Conservation (phyloP, 2,113 vertebrate species). For the Perca schrenkii region DNA sequence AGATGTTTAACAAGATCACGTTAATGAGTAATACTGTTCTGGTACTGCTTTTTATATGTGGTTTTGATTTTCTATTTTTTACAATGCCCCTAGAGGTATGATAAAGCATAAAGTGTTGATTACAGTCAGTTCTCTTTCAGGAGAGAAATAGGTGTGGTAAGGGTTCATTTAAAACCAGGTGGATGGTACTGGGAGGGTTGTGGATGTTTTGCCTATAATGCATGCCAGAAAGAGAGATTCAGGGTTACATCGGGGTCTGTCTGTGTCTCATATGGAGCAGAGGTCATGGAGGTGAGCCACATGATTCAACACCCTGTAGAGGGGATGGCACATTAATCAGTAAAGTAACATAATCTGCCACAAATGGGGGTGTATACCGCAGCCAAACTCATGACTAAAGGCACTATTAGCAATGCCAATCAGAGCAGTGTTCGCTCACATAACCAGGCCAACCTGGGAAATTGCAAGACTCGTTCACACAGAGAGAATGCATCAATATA, state of each 20-base stretch:
- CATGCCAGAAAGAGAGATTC: constrained; percentile 40
- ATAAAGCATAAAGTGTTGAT: constrained; percentile 16
- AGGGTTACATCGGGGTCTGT: constrained; percentile 33
- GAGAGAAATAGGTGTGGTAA: background rate
- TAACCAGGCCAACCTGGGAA: constrained; percentile 65
- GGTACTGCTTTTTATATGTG: background rate
- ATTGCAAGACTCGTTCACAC: constrained; percentile 50
- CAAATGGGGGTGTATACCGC: constrained; percentile 45
- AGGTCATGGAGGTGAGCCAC: constrained; percentile 58
- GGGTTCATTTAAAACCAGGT: constrained; percentile 32
- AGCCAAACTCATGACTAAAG: constrained; percentile 66
- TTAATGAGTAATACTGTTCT: constrained; percentile 4
- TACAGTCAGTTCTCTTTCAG: background rate
- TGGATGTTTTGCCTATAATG: constrained; percentile 18
- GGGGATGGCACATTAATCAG: constrained; percentile 60
- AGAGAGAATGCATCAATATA: constrained; percentile 56
- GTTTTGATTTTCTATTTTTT: constrained; percentile 21
- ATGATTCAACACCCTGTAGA: constrained; percentile 55
- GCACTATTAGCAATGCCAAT: constrained; percentile 64
- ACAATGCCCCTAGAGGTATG: constrained; percentile 5
- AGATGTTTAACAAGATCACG: constrained; percentile 13
- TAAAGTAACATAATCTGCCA: constrained; percentile 67
- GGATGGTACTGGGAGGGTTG: constrained; percentile 16
- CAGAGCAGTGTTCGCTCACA: constrained; percentile 59
- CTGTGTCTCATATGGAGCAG: constrained; percentile 45